These are phyloP conservation scores for Odocoileus virginianus DNA, from an alignment of 2,113 vertebrate species.

Conservation along the genomic window DNA sequence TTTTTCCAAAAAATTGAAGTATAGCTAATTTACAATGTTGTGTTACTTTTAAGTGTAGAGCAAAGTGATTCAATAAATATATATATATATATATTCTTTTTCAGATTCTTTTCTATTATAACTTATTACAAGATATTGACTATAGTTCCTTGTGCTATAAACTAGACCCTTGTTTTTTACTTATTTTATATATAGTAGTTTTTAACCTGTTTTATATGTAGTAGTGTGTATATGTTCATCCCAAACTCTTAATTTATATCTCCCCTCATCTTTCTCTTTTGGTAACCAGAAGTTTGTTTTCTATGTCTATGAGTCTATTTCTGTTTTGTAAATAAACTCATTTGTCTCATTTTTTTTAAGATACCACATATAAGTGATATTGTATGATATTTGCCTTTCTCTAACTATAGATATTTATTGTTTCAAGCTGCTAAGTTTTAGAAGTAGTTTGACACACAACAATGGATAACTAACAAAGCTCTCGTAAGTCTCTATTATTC, in stretches of 20 bases:
- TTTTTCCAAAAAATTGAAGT: neutral
- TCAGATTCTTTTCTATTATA: neutral
- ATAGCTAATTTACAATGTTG: neutral
- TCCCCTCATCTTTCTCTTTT: neutral
- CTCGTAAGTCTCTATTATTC: neutral
- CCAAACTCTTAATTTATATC: neutral
- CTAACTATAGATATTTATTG: neutral
- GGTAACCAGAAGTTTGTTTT: neutral
- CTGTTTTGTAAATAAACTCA: too few species aligned
- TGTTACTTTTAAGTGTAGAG: neutral
- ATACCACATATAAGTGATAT: neutral
- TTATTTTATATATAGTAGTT: neutral
- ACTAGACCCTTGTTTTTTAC: neutral
- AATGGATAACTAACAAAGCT: neutral
- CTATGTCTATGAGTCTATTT: neutral
- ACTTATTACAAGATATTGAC: neutral
- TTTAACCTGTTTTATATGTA: neutral
- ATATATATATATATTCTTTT: neutral
- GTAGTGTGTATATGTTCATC: neutral
- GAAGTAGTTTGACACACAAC: neutral
- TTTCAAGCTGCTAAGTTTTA: neutral
- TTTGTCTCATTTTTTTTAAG: neutral
- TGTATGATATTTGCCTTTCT: neutral
- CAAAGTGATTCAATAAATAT: neutral
- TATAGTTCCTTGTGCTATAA: neutral